phyloP scores from a whole-genome alignment of 2,888 invertebrate genomes.

The Pollenia angustigena region DNA sequence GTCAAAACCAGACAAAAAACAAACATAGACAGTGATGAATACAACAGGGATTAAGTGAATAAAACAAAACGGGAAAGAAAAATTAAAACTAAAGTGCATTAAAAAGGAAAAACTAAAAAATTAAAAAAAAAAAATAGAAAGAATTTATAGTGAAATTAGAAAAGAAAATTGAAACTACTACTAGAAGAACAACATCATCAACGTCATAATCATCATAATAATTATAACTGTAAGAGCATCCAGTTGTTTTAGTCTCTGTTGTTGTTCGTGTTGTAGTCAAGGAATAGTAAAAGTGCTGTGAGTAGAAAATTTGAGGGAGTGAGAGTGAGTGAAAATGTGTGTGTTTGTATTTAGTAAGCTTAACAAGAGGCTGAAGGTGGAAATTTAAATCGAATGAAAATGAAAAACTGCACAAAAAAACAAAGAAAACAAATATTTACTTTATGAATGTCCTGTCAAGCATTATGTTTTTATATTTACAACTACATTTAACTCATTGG shows the following conservation, averaged over 20 bases:
- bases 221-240: background rate
- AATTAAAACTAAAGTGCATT: constrained; percentile 11
- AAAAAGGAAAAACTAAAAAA: constrained; percentile 32
- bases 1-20: constrained; percentile 27
- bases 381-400: constrained; percentile 33
- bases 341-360: background rate
- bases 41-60: constrained; percentile 40
- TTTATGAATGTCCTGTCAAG: constrained; percentile 40
- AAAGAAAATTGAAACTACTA: constrained; percentile 51
- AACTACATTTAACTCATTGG: constrained; percentile 41
- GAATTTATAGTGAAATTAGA: constrained; percentile 46
- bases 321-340: background rate
- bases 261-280: constrained; percentile 16
- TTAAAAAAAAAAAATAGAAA: background rate
- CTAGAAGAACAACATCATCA: constrained; percentile 10
- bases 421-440: constrained; percentile 49
- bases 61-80: constrained; percentile 72
- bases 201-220: constrained; percentile 10
- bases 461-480: constrained; percentile 23
- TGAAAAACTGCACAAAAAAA: constrained; percentile 33
- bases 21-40: constrained; percentile 53
- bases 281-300: constrained; percentile 51
- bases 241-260: background rate
- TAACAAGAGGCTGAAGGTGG: background rate
- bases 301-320: constrained; percentile 25